Evolutionary conservation across 2,797 vertebrate genomes (phyloP), one percentile per base, ranked within the genome.

Genomic region (Lophius americanus): DNA sequence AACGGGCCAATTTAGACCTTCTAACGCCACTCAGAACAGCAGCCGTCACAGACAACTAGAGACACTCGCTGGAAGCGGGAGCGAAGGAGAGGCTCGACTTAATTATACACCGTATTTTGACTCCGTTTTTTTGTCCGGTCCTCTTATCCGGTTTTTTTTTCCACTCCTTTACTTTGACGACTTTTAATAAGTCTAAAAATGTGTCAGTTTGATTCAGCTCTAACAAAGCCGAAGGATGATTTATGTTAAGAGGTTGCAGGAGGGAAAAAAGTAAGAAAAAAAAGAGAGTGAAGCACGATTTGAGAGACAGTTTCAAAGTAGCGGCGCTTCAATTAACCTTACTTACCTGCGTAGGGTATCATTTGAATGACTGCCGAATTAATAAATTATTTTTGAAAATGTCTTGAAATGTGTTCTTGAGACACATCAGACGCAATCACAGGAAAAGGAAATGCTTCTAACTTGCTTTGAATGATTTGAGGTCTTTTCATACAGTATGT

Each of bases 1-100:
- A 92, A 92, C 86, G 80, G 89, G 81, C 92, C 89, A 93, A 93
- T 93, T 94, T 93, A 93, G 78, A 23, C 78, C 79, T 85, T 68
- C 81, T 60, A 81, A 89, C 66, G 73, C 81, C 71, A 82, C 68
- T 83, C 82, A 73, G 70, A 79, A 65, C 56, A 51, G 51, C 67
- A 71, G 65, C 82, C 59, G 54, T 75, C 86, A 91, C 68, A 83
- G 73, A 67, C 77, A 83, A 64, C 78, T 63, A 57, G 54, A 84
- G 88, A 91, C 82, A 80, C 89, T 87, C 76, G 55, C 55, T 70
- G 55, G 42, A 70, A 70, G 71, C 9, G 53, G 81, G 60, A 68
- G 57, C 32, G 65, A 76, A 56, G 52, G 65, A 78, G 60, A 68
- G 63, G 52, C 33, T 52, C 80, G 64, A 84, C 67, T 6, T 89